Evolutionary conservation across 2,113 vertebrate species (phyloP).

Genomic region (Platanista minor): DNA sequence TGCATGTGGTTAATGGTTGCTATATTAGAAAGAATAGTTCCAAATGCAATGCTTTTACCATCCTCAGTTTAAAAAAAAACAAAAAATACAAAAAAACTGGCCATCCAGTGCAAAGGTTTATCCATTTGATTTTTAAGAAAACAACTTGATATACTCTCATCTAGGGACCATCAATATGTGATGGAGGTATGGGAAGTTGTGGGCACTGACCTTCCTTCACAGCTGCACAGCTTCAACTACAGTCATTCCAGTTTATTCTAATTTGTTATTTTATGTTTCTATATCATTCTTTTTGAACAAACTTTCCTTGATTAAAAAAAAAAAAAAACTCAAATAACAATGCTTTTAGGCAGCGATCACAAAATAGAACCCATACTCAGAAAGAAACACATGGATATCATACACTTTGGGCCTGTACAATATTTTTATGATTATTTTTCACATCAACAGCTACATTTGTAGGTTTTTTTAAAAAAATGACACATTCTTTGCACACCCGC

Average conservation of each 20-base stretch:
- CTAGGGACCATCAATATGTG: neutral
- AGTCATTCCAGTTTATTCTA: neutral
- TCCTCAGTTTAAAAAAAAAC: neutral
- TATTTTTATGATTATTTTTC: neutral
- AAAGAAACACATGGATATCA: neutral
- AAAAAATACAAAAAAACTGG: neutral
- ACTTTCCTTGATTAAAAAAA: neutral
- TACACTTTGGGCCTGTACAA: neutral
- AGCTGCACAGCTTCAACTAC: neutral
- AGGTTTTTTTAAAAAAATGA: neutral
- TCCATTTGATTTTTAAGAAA: neutral
- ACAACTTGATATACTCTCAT: neutral
- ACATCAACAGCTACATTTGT: neutral
- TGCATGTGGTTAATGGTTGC: neutral
- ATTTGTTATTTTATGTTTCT: neutral
- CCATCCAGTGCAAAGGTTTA: neutral
- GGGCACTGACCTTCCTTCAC: neutral
- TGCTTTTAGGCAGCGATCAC: neutral
- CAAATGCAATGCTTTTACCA: neutral
- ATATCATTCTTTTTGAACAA: neutral
- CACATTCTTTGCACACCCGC: neutral
- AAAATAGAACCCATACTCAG: neutral
- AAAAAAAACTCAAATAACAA: neutral
- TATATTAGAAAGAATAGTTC: neutral
- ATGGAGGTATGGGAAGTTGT: neutral